A percentile compares a stretch with the other conserved stretches of the same genome.
These are phyloP conservation scores for Gila orcuttii DNA, from an alignment of 2,113 vertebrate species.

Conservation along the genomic window DNA sequence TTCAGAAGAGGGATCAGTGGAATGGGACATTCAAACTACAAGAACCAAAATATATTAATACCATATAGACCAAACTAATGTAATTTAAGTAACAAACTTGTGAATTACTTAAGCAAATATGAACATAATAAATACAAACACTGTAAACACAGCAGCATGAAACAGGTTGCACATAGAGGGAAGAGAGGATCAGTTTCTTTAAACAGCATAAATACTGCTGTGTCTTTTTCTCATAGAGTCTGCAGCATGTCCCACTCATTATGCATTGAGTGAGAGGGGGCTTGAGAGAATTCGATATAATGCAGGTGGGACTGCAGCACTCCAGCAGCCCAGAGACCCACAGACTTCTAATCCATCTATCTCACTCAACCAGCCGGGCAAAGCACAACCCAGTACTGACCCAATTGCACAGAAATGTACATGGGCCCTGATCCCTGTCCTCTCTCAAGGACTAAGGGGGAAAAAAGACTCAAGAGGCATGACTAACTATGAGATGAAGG, in stretches of 20 bases:
- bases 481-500: neutral
- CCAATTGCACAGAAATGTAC: constrained; percentile 44
- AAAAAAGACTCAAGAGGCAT: neutral
- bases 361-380: constrained; percentile 46
- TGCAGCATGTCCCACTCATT: constrained; percentile 42
- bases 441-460: constrained; percentile 19
- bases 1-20: neutral
- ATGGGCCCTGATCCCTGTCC: constrained; percentile 27
- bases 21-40: neutral
- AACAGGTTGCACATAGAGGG: neutral
- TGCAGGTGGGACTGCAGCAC: constrained; percentile 45
- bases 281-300: constrained; percentile 5
- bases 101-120: neutral
- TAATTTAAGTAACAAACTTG: neutral
- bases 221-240: neutral
- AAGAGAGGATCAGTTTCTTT: neutral
- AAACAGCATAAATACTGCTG: neutral
- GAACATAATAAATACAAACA: neutral
- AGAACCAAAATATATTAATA: neutral
- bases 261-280: neutral
- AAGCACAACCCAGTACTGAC: constrained; percentile 38
- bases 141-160: neutral
- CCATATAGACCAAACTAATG: neutral
- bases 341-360: constrained; percentile 59
- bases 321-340: constrained; percentile 26